phyloP scores from a whole-genome alignment of 1,140 invertebrate genomes.

The Aphaenogaster floridana region DNA sequence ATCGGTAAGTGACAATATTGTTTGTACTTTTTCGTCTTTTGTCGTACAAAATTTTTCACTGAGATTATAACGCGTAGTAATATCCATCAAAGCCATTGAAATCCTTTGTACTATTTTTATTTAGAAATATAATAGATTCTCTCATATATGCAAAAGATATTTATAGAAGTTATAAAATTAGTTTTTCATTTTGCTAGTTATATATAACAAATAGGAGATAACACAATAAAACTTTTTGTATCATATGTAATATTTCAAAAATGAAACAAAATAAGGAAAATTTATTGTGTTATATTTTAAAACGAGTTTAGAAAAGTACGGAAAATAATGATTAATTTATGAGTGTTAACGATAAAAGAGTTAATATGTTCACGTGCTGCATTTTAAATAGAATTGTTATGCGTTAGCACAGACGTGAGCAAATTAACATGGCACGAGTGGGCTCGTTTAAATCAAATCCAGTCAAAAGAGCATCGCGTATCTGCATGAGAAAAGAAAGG shows the following conservation, averaged over 20 bases:
- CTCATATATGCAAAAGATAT: neutral
- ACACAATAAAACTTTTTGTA: neutral
- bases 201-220: neutral
- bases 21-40: neutral
- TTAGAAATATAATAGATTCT: neutral
- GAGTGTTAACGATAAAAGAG: constrained; percentile 4
- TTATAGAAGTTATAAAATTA: neutral
- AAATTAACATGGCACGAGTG: constrained; percentile 51
- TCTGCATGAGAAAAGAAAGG: constrained; percentile 44
- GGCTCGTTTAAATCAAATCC: constrained; percentile 48
- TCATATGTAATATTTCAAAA: neutral
- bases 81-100: neutral
- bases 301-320: neutral
- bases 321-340: neutral
- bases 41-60: neutral
- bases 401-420: constrained; percentile 7
- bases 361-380: neutral
- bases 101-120: neutral
- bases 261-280: neutral
- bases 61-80: neutral
- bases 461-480: neutral
- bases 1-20: neutral
- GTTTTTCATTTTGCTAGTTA: neutral
- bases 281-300: neutral
- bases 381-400: constrained; percentile 1